Percentiles rank a stretch among this genome's conserved stretches.
Conservation (phyloP, 2,113 vertebrate genomes). For the Myanophis thanlyinensis region DNA sequence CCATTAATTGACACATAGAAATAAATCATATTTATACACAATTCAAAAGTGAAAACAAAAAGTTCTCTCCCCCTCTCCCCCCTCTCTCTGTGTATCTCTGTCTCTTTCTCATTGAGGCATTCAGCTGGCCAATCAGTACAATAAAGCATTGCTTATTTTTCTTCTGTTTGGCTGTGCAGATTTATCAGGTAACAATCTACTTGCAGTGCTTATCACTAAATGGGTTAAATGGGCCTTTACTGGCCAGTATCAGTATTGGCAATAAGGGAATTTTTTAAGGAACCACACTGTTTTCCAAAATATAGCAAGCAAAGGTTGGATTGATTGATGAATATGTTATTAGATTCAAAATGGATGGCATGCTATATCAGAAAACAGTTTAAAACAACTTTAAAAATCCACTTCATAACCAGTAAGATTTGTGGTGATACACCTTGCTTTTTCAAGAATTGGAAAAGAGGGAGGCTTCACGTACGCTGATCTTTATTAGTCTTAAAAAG, state of each 20-base stretch:
- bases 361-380: neutral
- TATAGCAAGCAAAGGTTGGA: neutral
- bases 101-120: neutral
- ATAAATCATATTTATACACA: neutral
- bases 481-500: neutral
- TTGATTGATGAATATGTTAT: neutral
- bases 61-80: neutral
- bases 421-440: conserved; percentile 20
- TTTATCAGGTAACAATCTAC: neutral
- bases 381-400: neutral
- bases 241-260: neutral
- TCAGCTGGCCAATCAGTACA: neutral
- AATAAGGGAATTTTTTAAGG: neutral
- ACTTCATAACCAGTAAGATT: conserved; percentile 26
- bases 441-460: neutral
- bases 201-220: neutral
- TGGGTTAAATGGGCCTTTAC: neutral
- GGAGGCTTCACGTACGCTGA: neutral
- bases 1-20: neutral
- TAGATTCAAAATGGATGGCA: neutral
- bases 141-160: neutral
- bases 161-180: neutral
- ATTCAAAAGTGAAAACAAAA: neutral
- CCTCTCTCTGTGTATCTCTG: no score
- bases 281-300: neutral